Conservation (phyloP, 2,888 invertebrate species). For the Drosophila greeni region DNA sequence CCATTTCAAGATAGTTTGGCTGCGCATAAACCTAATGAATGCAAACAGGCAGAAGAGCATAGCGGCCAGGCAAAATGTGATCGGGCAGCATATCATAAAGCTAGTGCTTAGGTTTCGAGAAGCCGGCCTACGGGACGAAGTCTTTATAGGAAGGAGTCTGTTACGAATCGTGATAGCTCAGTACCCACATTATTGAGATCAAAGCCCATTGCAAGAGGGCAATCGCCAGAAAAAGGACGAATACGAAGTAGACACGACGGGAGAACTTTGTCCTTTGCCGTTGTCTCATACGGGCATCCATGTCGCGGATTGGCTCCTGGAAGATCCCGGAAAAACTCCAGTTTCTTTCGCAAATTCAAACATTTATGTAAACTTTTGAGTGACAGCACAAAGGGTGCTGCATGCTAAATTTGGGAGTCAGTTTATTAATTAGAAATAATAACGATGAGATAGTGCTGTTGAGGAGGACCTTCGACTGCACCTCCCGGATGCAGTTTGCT, state of each 20-base stretch:
- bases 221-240: not conserved
- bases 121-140: not conserved
- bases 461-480: slow-evolving; percentile 2
- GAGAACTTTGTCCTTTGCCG: not conserved
- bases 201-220: slow-evolving; percentile 43
- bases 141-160: not conserved
- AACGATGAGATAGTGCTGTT: not conserved
- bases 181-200: slow-evolving; percentile 43
- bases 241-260: not conserved
- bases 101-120: not conserved
- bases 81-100: not conserved
- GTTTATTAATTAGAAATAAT: not conserved
- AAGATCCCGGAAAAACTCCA: not conserved
- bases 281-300: not conserved
- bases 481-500: slow-evolving; percentile 1
- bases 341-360: no score
- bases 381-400: not conserved
- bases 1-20: not conserved
- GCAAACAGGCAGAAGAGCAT: slow-evolving; percentile 36
- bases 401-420: not conserved
- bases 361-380: not conserved
- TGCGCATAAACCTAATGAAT: slow-evolving; percentile 17
- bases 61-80: slow-evolving; percentile 27
- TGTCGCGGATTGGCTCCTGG: not conserved
- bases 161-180: no score